Evolutionary conservation across 2,888 invertebrate genomes (phyloP).

Genomic region (Harpalus rubripes): DNA sequence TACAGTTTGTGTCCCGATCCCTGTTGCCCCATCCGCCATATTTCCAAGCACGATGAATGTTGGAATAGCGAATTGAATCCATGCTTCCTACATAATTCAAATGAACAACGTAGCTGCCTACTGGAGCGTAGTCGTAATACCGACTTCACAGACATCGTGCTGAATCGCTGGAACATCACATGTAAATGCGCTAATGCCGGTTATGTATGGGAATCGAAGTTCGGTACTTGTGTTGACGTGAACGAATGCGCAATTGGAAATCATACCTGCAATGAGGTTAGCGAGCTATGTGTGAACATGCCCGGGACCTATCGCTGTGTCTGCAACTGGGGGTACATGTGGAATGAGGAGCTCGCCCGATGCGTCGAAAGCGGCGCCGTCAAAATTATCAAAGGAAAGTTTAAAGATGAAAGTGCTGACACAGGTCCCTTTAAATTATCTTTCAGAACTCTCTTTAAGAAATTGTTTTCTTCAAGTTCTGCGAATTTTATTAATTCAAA

Average conservation of each 20-base stretch:
- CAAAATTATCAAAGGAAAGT: slow-evolving; percentile 70
- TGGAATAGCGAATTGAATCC: slow-evolving; percentile 78
- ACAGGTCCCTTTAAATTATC: background rate
- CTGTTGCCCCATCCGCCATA: slow-evolving; percentile 80
- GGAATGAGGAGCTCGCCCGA: slow-evolving; percentile 71
- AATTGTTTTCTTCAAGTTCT: background rate
- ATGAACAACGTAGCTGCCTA: slow-evolving; percentile 73
- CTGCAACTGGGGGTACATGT: slow-evolving; percentile 79
- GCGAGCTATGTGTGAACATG: slow-evolving; percentile 81
- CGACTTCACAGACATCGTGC: slow-evolving; percentile 77
- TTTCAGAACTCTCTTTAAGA: background rate
- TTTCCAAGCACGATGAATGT: slow-evolving; percentile 77
- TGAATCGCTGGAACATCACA: slow-evolving; percentile 82
- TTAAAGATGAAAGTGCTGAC: background rate
- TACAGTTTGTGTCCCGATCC: slow-evolving; percentile 85
- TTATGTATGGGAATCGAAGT: slow-evolving; percentile 81
- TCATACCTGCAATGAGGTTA: slow-evolving; percentile 76
- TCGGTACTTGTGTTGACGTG: slow-evolving; percentile 82
- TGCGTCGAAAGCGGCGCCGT: slow-evolving; percentile 73
- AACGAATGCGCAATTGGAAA: slow-evolving; percentile 79
- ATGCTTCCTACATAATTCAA: slow-evolving; percentile 77
- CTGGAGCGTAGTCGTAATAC: slow-evolving; percentile 74
- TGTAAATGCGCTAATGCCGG: slow-evolving; percentile 80
- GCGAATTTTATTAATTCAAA: background rate
- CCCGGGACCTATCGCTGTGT: slow-evolving; percentile 78